These are phyloP conservation scores for Caloenas nicobarica DNA, from an alignment of 2,113 vertebrate genomes.

Conservation along the genomic window DNA sequence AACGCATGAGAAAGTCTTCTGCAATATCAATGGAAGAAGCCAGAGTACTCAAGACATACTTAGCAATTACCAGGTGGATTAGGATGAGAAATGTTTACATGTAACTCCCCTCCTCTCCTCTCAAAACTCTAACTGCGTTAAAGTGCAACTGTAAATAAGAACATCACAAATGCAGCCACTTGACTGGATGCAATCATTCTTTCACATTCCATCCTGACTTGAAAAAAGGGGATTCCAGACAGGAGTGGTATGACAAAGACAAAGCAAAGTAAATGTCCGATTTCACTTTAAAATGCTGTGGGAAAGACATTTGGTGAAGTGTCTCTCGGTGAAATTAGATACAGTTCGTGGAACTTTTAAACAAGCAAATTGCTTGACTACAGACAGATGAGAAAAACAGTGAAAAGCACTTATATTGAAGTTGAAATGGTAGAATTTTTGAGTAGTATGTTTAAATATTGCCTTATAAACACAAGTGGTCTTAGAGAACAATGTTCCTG, in stretches of 20 bases:
- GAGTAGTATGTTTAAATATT: neutral
- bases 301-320: neutral
- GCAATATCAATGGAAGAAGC: neutral
- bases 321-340: neutral
- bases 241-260: neutral
- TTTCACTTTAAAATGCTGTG: neutral
- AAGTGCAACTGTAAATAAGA: neutral
- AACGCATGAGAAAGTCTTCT: neutral
- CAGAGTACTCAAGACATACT: neutral
- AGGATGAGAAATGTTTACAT: neutral
- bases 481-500: neutral
- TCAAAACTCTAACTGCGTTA: neutral
- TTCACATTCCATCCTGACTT: neutral
- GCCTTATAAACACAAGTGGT: neutral
- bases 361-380: neutral
- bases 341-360: neutral
- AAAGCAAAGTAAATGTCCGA: neutral
- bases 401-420: neutral
- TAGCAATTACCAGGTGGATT: neutral
- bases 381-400: neutral
- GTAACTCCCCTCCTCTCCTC: no score
- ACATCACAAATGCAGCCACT: neutral
- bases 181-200: neutral
- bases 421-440: neutral
- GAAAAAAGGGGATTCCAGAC: neutral